Base-by-base conservation (phyloP, 2,888 invertebrate genomes). In the Euclidia mi region DNA sequence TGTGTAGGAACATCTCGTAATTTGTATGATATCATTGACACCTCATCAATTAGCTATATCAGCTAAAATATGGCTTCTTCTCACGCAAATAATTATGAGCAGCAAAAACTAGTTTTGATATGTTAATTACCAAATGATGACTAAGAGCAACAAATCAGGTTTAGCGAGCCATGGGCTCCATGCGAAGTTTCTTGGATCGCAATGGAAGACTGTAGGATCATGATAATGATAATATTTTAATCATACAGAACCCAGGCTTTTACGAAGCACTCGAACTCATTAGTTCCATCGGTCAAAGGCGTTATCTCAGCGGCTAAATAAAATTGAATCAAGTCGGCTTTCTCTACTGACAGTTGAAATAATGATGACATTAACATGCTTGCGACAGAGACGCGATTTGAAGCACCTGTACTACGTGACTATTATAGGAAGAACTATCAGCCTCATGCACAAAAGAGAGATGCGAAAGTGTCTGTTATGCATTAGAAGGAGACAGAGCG, bases 321-420 rank as follows among this genome's bases (percentile, higher is more conserved):
- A 78, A 81, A 83, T 84, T 82, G 72, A 81, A 81, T 70, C 77
- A 70, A 70, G 55, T 51, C 73, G 56, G 75, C 87, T 88, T 85
- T 88, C 86, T 81, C 83, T 66, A 74, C 81, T 76, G 78, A 79
- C 82, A 81, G 46, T 66, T 78, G 73, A 74, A 60, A 66, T 64
- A 68, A 74, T 75, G 86, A 82, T 84, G 84, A 82, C 84, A 86
- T 83, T 87, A 81, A 76, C 71, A 45, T 37, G 47, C 56, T 73
- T 63, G 56, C 63, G 38, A 51, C 67, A 63, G 40, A 56, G 43
- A 41, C 37, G 34, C 64, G 38, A 57, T 57, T 60, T 56, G 51
- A 62, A 62, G 66, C 75, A 71, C 68, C 56, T 68, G 56, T 15
- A 38, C 20, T 43, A 55, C 37, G 31, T 35, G 37, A 48, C 38